Conservation (phyloP, 2,797 vertebrate species). For the Acanthopagrus latus region DNA sequence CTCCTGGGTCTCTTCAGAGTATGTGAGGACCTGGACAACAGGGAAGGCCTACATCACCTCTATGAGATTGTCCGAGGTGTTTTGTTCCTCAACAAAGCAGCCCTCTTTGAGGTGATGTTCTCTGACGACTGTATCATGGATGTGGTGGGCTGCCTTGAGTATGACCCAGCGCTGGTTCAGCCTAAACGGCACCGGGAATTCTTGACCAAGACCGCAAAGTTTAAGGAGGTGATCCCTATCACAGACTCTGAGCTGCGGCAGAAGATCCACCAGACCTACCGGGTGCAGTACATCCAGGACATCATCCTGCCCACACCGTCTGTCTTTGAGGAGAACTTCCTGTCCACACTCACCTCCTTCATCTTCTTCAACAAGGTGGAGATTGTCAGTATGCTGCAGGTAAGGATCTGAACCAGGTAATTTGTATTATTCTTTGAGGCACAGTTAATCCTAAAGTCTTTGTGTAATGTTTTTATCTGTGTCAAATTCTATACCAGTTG, state of each 20-base stretch:
- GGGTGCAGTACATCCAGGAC: constrained; percentile 99
- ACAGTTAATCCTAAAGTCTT: neutral
- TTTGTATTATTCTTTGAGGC: neutral
- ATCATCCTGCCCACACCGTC: constrained; percentile 99
- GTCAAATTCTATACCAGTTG: neutral
- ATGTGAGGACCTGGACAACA: constrained; percentile 96
- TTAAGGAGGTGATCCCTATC: constrained; percentile 99
- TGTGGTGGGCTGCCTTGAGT: constrained; percentile 98
- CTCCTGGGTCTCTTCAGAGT: constrained; percentile 96
- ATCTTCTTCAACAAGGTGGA: constrained; percentile 99
- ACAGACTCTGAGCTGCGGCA: constrained; percentile 99
- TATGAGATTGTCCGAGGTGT: constrained; percentile 98
- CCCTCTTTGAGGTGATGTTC: constrained; percentile 99
- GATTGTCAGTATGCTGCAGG: constrained; percentile 99
- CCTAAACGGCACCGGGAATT: constrained; percentile 97
- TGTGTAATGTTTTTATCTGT: neutral
- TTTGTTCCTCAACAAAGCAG: constrained; percentile 98
- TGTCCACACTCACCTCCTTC: constrained; percentile 98
- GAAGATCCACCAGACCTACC: constrained; percentile 99
- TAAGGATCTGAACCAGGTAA: constrained; percentile 77
- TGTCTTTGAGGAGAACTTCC: constrained; percentile 99
- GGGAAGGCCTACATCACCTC: constrained; percentile 97
- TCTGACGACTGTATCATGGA: constrained; percentile 99
- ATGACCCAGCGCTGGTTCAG: constrained; percentile 96
- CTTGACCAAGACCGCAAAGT: constrained; percentile 99